Percentiles rank a stretch among this genome's conserved stretches.
Conservation (phyloP, 1,140 invertebrate genomes). For the Glossosoma conforme region DNA sequence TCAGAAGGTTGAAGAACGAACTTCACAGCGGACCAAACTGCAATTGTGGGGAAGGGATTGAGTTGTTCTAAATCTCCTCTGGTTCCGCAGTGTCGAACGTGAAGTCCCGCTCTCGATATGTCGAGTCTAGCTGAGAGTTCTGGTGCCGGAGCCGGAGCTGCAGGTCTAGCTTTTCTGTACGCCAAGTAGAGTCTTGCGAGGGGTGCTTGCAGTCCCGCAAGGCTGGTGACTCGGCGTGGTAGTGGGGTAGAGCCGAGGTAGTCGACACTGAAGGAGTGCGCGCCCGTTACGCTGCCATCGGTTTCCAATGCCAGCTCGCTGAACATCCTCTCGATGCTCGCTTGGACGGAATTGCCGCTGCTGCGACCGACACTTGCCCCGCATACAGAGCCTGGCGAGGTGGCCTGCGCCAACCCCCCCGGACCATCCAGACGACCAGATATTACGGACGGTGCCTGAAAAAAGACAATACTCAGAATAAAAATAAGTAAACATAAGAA, state of each 20-base stretch:
- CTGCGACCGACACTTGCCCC: conserved; percentile 23
- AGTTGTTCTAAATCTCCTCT: conserved; percentile 54
- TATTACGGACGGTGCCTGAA: conserved; percentile 26
- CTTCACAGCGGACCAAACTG: conserved; percentile 84
- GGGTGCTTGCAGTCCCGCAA: conserved; percentile 76
- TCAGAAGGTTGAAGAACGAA: conserved; percentile 59
- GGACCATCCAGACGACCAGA: conserved; percentile 27
- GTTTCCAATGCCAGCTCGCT: conserved; percentile 68
- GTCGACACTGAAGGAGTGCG: conserved; percentile 65
- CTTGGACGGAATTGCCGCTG: conserved; percentile 69
- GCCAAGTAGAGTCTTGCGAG: conserved; percentile 72
- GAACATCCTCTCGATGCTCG: conserved; percentile 80
- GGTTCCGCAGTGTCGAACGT: conserved; percentile 56
- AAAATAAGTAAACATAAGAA: not conserved
- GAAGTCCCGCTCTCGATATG: conserved; percentile 64
- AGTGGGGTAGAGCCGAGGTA: conserved; percentile 77
- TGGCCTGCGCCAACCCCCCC: conserved; percentile 22
- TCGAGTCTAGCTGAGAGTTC: conserved; percentile 53
- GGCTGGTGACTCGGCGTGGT: conserved; percentile 71
- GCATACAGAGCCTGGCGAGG: too few species aligned
- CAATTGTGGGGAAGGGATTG: conserved; percentile 82
- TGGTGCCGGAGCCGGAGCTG: conserved; percentile 34
- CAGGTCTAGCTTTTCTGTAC: conserved; percentile 51
- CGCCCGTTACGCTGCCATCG: conserved; percentile 40
- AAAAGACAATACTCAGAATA: not conserved